Evolutionary conservation across 2,888 invertebrate species (phyloP).

Genomic region (Polyommatus iphigenia): DNA sequence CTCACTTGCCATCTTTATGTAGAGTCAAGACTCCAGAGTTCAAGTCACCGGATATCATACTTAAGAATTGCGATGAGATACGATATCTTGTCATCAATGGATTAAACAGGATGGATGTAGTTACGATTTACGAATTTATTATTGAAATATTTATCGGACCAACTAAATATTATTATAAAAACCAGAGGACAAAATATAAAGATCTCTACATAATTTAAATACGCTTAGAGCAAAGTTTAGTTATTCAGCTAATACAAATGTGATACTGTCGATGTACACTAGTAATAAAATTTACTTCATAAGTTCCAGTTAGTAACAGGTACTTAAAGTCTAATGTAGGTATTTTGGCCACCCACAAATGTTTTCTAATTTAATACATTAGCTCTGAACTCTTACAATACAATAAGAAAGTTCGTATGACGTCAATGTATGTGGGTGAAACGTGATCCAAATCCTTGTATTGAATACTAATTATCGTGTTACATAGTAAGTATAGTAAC

Average conservation of each 20-base stretch:
- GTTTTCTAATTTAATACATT: conserved; percentile 7
- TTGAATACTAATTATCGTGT: conserved; percentile 16
- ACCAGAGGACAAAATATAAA: not conserved
- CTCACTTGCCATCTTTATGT: not conserved
- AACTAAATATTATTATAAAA: not conserved
- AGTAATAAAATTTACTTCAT: not conserved
- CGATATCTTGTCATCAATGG: not conserved
- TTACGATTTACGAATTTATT: not conserved
- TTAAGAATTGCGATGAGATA: not conserved
- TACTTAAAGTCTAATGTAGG: not conserved
- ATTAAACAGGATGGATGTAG: not conserved
- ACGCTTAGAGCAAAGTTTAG: not conserved
- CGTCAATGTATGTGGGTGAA: conserved; percentile 19
- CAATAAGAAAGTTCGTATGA: conserved; percentile 16
- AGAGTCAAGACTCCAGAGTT: not conserved
- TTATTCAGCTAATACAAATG: too few species aligned
- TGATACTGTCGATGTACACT: too few species aligned
- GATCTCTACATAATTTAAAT: not conserved
- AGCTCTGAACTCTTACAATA: conserved; percentile 4
- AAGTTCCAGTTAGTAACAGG: not conserved
- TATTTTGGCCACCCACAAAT: not conserved
- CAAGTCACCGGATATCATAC: conserved; percentile 10
- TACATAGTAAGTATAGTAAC: not conserved
- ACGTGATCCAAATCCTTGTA: conserved; percentile 12
- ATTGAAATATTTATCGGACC: not conserved